phyloP scores from a whole-genome alignment of 2,797 vertebrate genomes.

The Petrocephalus schoutedeni region DNA sequence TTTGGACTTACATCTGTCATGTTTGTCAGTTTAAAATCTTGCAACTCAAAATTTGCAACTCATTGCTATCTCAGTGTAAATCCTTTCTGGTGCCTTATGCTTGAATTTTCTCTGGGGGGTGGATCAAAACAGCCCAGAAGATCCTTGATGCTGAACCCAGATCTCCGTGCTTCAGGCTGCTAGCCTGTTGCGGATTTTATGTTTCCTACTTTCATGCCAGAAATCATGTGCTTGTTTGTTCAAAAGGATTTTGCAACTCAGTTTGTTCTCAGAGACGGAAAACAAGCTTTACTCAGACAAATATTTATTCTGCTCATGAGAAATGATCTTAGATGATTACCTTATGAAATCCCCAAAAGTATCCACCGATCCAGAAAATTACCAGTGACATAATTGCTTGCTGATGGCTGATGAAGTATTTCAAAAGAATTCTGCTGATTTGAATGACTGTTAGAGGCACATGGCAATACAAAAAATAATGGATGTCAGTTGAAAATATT shows the following conservation, averaged over 20 bases:
- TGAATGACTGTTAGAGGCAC: background rate
- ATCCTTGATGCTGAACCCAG: background rate
- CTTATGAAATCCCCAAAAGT: background rate
- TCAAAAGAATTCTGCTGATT: background rate
- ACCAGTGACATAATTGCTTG: background rate
- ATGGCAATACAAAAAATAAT: background rate
- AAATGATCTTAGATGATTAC: background rate
- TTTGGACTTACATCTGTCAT: background rate
- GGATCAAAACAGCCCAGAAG: background rate
- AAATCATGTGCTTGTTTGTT: background rate
- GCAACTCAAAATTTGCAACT: background rate
- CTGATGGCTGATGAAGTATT: background rate
- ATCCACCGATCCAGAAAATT: background rate
- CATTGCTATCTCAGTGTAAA: background rate
- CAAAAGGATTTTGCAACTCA: background rate
- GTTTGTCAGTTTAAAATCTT: background rate
- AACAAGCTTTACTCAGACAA: background rate
- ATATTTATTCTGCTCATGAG: constrained; percentile 1
- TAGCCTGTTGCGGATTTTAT: background rate
- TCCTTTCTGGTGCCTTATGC: background rate
- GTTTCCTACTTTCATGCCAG: background rate
- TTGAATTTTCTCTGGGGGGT: background rate
- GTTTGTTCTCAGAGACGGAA: background rate
- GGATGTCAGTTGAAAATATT: background rate
- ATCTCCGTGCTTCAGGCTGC: background rate